These are phyloP conservation scores for Hapalemur alaotrensis DNA, from an alignment of 2,797 vertebrate species.

Conservation along the genomic window DNA sequence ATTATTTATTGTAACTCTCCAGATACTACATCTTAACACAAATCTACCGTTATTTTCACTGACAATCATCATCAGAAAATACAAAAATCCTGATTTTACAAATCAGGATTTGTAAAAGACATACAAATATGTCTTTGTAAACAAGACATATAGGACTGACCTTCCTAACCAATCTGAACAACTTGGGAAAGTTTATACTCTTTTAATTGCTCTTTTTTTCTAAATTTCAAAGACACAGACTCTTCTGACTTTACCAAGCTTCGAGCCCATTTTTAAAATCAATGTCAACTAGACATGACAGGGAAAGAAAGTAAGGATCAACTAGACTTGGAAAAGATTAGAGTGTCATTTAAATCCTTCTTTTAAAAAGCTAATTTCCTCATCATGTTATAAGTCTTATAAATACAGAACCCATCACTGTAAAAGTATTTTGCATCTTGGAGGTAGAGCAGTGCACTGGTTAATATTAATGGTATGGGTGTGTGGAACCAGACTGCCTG, in stretches of 20 bases:
- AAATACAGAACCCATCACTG: slow-evolving; percentile 69
- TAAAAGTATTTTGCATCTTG: slow-evolving; percentile 14
- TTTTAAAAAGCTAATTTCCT: slow-evolving; percentile 34
- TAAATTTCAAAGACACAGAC: slow-evolving; percentile 73
- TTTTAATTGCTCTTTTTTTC: slow-evolving; percentile 73
- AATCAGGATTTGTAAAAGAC: too few species aligned
- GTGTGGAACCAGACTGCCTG: neutral
- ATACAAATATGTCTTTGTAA: too few species aligned
- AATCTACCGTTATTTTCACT: neutral
- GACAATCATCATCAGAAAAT: slow-evolving; percentile 72
- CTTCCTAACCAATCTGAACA: slow-evolving; percentile 71
- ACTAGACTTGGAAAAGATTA: slow-evolving; percentile 64
- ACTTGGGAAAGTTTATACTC: slow-evolving; percentile 68
- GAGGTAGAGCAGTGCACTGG: too few species aligned
- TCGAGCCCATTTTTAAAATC: slow-evolving; percentile 79
- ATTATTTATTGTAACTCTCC: slow-evolving; percentile 67
- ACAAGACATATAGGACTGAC: slow-evolving; percentile 53
- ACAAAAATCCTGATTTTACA: slow-evolving; percentile 52
- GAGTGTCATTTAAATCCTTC: slow-evolving; percentile 75
- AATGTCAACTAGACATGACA: slow-evolving; percentile 74
- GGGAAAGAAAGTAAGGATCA: slow-evolving; percentile 73
- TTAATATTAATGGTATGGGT: neutral
- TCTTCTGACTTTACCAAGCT: slow-evolving; percentile 74
- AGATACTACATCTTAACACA: neutral
- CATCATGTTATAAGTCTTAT: slow-evolving; percentile 64